phyloP scores from a whole-genome alignment of 1,140 invertebrate species.

The Diorhabda sublineata region DNA sequence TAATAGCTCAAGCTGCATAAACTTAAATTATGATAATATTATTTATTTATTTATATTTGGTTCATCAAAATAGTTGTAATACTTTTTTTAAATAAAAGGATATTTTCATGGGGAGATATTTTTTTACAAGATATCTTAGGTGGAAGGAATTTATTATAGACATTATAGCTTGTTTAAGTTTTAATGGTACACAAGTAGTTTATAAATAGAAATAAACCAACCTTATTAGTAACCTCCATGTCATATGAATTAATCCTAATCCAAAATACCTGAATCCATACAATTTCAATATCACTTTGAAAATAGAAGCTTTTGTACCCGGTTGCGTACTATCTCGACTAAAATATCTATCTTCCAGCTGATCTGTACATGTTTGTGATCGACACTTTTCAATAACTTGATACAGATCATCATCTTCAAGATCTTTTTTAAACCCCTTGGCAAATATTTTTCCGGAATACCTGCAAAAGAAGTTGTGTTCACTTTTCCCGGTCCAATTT shows the following conservation, averaged over 20 bases:
- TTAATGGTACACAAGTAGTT: no score
- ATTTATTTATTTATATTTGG: no score
- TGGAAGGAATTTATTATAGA: no score
- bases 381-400: slow-evolving; percentile 29
- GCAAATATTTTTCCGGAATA: slow-evolving; percentile 30
- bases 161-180: no score
- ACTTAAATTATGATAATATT: no score
- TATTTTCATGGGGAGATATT: no score
- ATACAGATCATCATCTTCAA: slow-evolving; percentile 37
- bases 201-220: slow-evolving; percentile 3
- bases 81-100: no score
- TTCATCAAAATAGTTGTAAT: no score
- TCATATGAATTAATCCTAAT: slow-evolving; percentile 25
- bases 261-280: slow-evolving; percentile 29
- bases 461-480: slow-evolving; percentile 17
- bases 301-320: slow-evolving; percentile 21
- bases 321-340: neutral
- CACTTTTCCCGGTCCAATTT: no score
- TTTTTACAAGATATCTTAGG: no score
- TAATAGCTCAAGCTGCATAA: no score
- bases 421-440: slow-evolving; percentile 30
- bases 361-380: slow-evolving; percentile 27
- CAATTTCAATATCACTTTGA: slow-evolving; percentile 23
- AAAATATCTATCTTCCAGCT: slow-evolving; percentile 28
- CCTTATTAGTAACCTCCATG: slow-evolving; percentile 25